Evolutionary conservation across 2,797 vertebrate species (phyloP).

Genomic region (Pangasius mekongensis): DNA sequence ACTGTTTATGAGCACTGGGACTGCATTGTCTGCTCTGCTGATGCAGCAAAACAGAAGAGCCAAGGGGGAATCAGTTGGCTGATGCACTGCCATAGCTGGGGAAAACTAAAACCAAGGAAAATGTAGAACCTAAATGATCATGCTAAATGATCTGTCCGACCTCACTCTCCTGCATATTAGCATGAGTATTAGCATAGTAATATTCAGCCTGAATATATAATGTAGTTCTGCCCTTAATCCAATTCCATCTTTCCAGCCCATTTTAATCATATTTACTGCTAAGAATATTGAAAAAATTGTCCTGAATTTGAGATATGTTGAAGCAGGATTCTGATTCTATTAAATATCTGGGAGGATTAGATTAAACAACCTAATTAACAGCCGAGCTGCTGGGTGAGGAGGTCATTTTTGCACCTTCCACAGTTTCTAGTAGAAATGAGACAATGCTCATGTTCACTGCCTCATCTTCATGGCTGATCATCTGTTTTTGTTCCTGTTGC

Average conservation of each 20-base stretch:
- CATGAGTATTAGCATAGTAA: slow-evolving; percentile 57
- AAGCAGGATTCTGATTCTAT: slow-evolving; percentile 47
- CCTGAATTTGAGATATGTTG: slow-evolving; percentile 25
- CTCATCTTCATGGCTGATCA: not conserved
- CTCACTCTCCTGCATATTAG: slow-evolving; percentile 56
- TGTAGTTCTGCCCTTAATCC: slow-evolving; percentile 59
- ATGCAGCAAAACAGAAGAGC: slow-evolving; percentile 28
- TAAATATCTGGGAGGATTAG: slow-evolving; percentile 39
- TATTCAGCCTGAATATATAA: slow-evolving; percentile 49
- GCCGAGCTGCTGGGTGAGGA: not conserved
- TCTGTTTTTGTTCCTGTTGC: not conserved
- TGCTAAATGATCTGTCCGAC: slow-evolving; percentile 1
- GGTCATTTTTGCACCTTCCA: not conserved
- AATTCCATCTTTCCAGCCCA: slow-evolving; percentile 59
- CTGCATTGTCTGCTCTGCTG: slow-evolving; percentile 20
- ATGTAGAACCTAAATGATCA: not conserved
- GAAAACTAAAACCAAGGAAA: not conserved
- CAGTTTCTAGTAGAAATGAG: not conserved
- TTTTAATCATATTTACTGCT: slow-evolving; percentile 42
- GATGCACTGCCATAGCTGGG: not conserved
- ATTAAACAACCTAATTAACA: slow-evolving; percentile 26
- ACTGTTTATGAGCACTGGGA: slow-evolving; percentile 34
- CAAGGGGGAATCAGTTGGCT: not conserved
- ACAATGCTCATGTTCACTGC: not conserved
- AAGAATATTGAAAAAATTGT: slow-evolving; percentile 56